Evolutionary conservation across 1,140 invertebrate species (phyloP).

Genomic region (Kradibia gibbosae): DNA sequence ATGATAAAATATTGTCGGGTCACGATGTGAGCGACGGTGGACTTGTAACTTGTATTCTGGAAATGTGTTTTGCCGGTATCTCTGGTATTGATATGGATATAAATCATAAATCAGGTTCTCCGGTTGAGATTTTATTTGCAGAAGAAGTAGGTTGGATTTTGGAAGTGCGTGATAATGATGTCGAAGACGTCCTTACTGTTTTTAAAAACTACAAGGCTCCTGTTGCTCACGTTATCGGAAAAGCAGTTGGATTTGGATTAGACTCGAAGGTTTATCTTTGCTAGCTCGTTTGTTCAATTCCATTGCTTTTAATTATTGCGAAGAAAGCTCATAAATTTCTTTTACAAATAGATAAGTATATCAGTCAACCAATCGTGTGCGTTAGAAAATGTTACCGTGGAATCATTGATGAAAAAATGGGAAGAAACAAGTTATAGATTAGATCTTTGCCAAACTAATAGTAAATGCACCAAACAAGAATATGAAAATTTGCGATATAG

Average conservation of each 20-base stretch:
- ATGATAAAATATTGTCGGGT: constrained; percentile 84
- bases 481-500: constrained; percentile 75
- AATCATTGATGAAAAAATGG: constrained; percentile 86
- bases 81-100: constrained; percentile 84
- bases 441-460: constrained; percentile 87
- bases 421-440: constrained; percentile 95
- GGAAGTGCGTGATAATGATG: constrained; percentile 79
- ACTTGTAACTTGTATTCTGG: constrained; percentile 88
- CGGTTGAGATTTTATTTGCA: constrained; percentile 84
- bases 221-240: constrained; percentile 84
- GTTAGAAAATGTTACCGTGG: constrained; percentile 67
- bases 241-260: constrained; percentile 78
- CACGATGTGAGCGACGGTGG: constrained; percentile 99
- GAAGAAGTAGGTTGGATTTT: constrained; percentile 96
- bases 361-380: constrained; percentile 76
- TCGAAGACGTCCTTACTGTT: constrained; percentile 75
- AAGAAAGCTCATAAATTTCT: neutral
- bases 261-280: constrained; percentile 72
- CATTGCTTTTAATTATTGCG: neutral
- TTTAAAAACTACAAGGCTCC: constrained; percentile 78
- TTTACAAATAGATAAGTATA: constrained; percentile 73
- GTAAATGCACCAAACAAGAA: constrained; percentile 85
- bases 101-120: constrained; percentile 72
- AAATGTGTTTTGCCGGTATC: constrained; percentile 96
- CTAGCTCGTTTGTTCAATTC: neutral